Evolutionary conservation across 2,797 vertebrate genomes (phyloP), one percentile per base, ranked within the genome.

Genomic region (Tangara arthus): DNA sequence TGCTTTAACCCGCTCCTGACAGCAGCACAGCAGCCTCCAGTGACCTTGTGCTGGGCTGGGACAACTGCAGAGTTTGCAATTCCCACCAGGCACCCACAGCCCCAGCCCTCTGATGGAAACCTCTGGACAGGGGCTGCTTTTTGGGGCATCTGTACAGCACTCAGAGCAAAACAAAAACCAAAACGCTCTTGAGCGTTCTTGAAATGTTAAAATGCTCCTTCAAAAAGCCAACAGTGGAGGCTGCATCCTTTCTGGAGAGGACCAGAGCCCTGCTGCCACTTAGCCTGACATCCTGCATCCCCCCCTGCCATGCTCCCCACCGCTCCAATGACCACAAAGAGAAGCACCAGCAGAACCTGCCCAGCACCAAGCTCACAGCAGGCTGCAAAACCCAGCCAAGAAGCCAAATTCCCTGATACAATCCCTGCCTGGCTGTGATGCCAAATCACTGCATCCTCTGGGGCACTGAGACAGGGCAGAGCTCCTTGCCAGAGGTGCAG

Each of bases 291-390:
- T 39, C 28, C 47, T 4, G 3, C 42, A 22, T 55, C 21, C 53
- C 53, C 23, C 53, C 32, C 53, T 55, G 53, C 53, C 53, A 46
- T 0, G 1, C 12, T 66, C 39, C 59, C 71, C 7, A 0, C 34
- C 4, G 57, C 63, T 56, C 49, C 69, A 16, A 5, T 0, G 0
- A 17, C 35, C 46, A 22, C 0, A 0, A 37, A 12, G 64, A 41
- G 53, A 56, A 19, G 23, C 53, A 7, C 0, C 2, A 3, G 57
- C 69, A 84, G 57, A 78, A 18, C 35, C 4, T 11, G 26, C 2
- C 1, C 42, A 81, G 61, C 73, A 71, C 22, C 70, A 23, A 35
- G 35, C 50, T 61, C 23, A 7, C 0, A 0, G 34, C 23, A 53
- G 39, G 55, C 76, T 93, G 68, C 66, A 70, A 63, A 86, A 63